Evolutionary conservation across 2,888 invertebrate species (phyloP).

Genomic region (Erebia aethiops): DNA sequence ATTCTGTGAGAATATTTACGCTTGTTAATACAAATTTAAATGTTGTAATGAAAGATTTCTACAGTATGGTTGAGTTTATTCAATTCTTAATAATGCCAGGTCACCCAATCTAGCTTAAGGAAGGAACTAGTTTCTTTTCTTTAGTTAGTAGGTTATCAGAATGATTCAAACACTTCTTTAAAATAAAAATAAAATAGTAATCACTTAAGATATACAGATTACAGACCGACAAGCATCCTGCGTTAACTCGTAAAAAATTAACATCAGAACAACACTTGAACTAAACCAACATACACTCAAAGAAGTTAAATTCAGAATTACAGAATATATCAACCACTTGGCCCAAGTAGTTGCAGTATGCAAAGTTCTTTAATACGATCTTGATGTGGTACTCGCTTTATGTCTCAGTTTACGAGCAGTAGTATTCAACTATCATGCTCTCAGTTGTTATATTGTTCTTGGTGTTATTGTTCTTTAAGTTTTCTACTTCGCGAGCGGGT

Average conservation of each 20-base stretch:
- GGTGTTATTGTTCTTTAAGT: conserved; percentile 37
- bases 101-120: neutral
- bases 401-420: conserved; percentile 25
- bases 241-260: too few relatives aligned
- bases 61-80: neutral
- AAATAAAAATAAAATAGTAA: too few relatives aligned
- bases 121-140: neutral
- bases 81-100: neutral
- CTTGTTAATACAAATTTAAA: neutral
- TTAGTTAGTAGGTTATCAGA: too few relatives aligned
- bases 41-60: neutral
- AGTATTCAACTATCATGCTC: conserved; percentile 33
- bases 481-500: conserved; percentile 32
- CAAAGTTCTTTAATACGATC: conserved; percentile 18
- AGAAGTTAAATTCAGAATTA: conserved; percentile 1
- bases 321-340: conserved; percentile 10
- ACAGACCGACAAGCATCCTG: too few relatives aligned
- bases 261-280: too few relatives aligned
- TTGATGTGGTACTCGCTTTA: conserved; percentile 19
- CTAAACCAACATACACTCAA: too few relatives aligned
- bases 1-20: neutral
- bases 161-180: too few relatives aligned
- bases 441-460: conserved; percentile 28
- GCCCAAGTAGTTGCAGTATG: conserved; percentile 16
- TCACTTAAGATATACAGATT: too few relatives aligned